Percentiles rank a stretch among this genome's conserved stretches.
Conservation (phyloP, 30 jellyfish, hydroid and myxozoan species). For the Rhopilema esculentum region DNA sequence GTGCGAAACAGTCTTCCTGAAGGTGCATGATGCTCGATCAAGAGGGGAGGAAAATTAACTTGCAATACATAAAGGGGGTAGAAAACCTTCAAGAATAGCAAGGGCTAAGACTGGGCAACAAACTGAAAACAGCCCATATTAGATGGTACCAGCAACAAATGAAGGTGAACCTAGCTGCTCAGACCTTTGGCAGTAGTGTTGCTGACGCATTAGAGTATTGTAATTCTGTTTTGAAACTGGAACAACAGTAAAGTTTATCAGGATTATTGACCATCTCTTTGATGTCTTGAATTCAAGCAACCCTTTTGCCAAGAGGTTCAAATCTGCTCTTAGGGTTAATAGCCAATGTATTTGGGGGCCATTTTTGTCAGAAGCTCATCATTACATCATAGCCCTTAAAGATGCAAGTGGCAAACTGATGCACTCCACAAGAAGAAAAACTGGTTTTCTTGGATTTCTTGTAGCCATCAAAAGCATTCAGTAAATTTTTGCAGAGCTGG, state of each 20-base stretch:
- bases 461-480: conserved; percentile 56
- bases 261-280: conserved; percentile 66
- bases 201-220: conserved; percentile 67
- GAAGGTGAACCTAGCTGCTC: conserved; percentile 78
- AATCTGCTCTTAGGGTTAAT: conserved; percentile 55
- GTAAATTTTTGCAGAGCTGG: conserved; percentile 64
- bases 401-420: conserved; percentile 46
- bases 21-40: conserved; percentile 58
- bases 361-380: conserved; percentile 49
- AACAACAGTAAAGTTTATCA: conserved; percentile 70
- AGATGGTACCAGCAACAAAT: conserved; percentile 31
- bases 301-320: conserved; percentile 79
- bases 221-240: conserved; percentile 35
- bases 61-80: conserved; percentile 46
- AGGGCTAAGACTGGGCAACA: conserved; percentile 79
- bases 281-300: conserved; percentile 80
- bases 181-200: conserved; percentile 46
- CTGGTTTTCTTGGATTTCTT: conserved; percentile 87
- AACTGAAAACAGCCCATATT: conserved; percentile 53
- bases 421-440: conserved; percentile 46
- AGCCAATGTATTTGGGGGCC: conserved; percentile 63
- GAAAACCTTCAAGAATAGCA: conserved; percentile 60
- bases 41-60: conserved; percentile 36
- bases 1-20: conserved; percentile 77
- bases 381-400: conserved; percentile 39